Evolutionary conservation across 2,797 vertebrate species (phyloP), one percentile per base, ranked within the genome.

Genomic region (Alfaro cultratus): DNA sequence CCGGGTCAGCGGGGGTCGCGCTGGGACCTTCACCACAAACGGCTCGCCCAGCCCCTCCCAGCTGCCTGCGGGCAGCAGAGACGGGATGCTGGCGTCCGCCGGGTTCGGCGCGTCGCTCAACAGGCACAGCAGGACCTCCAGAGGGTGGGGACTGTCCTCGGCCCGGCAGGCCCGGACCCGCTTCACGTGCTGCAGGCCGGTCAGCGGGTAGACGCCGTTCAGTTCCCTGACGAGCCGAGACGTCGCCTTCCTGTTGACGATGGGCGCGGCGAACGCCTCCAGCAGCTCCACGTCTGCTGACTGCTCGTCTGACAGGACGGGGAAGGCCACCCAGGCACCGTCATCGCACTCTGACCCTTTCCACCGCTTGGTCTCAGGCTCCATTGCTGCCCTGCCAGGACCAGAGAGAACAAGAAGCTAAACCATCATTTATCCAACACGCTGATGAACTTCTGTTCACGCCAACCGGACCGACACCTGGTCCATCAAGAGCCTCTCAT

Each of bases 111-210:
- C 89, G 0, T 96, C 93, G 0, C 85, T 90, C 0, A 91, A 91
- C 0, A 95, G 92, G 72, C 97, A 97, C 47, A 99, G 62, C 0
- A 99, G 91, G 26, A 98, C 86, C 31, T 98, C 97, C 51, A 97
- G 89, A 0, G 94, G 81, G 31, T 96, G 96, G 0, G 87, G 78
- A 31, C 90, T 73, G 41, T 71, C 39, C 29, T 86, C 74, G 3
- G 90, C 88, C 21, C 41, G 87, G 45, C 94, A 90, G 0, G 96
- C 87, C 11, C 97, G 94, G 26, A 99, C 97, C 51, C 97, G 94
- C 90, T 98, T 99, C 68, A 98, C 64, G 82, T 98, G 97, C 23
- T 94, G 94, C 7, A 96, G 92, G 76, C 89, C 82, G 0, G 76
- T 86, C 73, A 99, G 75, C 0, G 97, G 96, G 82, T 95, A 92